A percentile compares a stretch with the other conserved stretches of the same genome.
Conservation (phyloP, 2,113 vertebrate genomes). For the Danio rerio region GRCz12tu NC_133192.1:34312501-34313000, state of each 20-base stretch:
- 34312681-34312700: constrained; percentile 22
- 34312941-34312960: constrained; percentile 13
- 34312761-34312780: not conserved
- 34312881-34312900: not conserved
- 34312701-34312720: constrained; percentile 12
- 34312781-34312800: not conserved
- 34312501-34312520: not conserved
- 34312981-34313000: constrained; percentile 16
- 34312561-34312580: not conserved
- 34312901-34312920: not conserved
- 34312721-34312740: constrained; percentile 17
- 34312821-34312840: not conserved
- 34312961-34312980: not conserved
- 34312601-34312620: not conserved
- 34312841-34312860: not conserved
- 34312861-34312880: not conserved
- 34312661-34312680: constrained; percentile 27
- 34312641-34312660: not conserved
- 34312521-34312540: constrained; percentile 5
- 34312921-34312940: not conserved
- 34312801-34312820: not conserved
- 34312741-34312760: constrained; percentile 13
- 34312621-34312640: not conserved
- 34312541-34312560: constrained; percentile 28
- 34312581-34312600: not conserved